phyloP scores from a whole-genome alignment of 2,113 vertebrate species.

The Caranx ignobilis region DNA sequence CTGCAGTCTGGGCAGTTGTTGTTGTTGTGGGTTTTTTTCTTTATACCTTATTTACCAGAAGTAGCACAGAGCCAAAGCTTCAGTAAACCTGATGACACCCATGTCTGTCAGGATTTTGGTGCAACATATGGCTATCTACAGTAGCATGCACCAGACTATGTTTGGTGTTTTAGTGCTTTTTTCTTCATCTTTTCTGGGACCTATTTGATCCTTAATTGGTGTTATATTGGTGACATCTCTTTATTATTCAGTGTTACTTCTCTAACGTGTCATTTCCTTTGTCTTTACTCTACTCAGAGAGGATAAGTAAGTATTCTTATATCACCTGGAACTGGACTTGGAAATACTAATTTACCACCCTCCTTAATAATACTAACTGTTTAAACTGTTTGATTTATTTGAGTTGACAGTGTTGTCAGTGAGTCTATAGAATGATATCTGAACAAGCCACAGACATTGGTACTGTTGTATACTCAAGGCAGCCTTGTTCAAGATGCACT shows the following conservation, averaged over 20 bases:
- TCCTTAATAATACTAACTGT: neutral
- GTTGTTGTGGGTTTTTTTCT: neutral
- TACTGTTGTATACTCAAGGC: neutral
- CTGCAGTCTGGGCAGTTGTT: neutral
- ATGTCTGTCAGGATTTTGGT: neutral
- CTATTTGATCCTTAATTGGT: neutral
- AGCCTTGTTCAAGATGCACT: slow-evolving; percentile 33
- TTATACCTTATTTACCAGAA: neutral
- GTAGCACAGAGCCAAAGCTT: neutral
- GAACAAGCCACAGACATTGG: slow-evolving; percentile 22
- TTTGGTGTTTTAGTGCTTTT: neutral
- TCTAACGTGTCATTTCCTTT: slow-evolving; percentile 56
- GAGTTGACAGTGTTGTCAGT: neutral
- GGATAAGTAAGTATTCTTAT: slow-evolving; percentile 77
- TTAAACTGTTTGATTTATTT: neutral
- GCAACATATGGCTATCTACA: neutral
- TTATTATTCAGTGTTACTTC: neutral
- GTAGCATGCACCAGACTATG: neutral
- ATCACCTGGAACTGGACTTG: neutral
- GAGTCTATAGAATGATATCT: slow-evolving; percentile 59
- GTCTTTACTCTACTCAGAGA: slow-evolving; percentile 66
- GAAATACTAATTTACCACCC: slow-evolving; percentile 4
- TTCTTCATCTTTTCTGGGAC: neutral
- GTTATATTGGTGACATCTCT: neutral
- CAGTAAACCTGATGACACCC: neutral